Percentiles rank a stretch among this genome's conserved stretches.
phyloP scores from a whole-genome alignment of 2,113 vertebrate species.

The Polypterus bichir region DNA sequence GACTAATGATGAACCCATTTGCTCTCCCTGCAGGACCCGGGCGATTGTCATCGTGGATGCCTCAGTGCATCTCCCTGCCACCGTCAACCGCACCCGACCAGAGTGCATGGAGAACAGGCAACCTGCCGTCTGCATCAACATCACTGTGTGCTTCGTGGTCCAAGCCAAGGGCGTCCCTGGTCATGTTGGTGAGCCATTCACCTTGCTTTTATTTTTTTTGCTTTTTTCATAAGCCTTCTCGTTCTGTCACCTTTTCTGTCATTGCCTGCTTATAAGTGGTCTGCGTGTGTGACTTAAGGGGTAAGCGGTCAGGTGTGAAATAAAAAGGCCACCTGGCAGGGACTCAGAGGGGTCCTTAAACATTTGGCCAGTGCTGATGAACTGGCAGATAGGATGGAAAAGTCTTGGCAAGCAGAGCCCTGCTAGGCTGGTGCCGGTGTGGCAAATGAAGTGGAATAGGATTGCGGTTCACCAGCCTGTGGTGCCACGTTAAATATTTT shows the following conservation, averaged over 20 bases:
- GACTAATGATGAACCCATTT: too few relatives aligned
- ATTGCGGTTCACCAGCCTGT: too few relatives aligned
- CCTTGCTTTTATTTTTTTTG: conserved; percentile 6
- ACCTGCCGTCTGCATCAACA: conserved; percentile 60
- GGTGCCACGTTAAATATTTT: too few relatives aligned
- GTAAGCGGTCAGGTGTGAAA: too few relatives aligned
- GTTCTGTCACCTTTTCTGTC: background rate
- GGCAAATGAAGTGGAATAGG: too few relatives aligned
- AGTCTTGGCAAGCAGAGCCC: too few relatives aligned
- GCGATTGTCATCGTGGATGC: conserved; percentile 75
- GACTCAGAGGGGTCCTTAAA: too few relatives aligned
- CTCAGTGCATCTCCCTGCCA: conserved; percentile 54
- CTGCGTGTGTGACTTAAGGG: too few relatives aligned
- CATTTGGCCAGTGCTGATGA: too few relatives aligned
- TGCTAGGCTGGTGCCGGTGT: too few relatives aligned
- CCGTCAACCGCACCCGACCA: conserved; percentile 57
- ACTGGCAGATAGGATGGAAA: too few relatives aligned
- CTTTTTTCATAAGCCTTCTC: background rate
- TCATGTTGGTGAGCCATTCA: conserved; percentile 58
- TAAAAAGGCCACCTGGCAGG: too few relatives aligned
- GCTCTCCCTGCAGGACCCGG: conserved; percentile 56
- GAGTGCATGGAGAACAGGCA: conserved; percentile 56
- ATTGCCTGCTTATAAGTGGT: background rate
- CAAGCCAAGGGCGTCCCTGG: conserved; percentile 59
- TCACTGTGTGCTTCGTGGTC: conserved; percentile 76